These are phyloP conservation scores for Sinocyclocheilus maitianheensis DNA, from an alignment of 2,113 vertebrate species.

Conservation along the genomic window DNA sequence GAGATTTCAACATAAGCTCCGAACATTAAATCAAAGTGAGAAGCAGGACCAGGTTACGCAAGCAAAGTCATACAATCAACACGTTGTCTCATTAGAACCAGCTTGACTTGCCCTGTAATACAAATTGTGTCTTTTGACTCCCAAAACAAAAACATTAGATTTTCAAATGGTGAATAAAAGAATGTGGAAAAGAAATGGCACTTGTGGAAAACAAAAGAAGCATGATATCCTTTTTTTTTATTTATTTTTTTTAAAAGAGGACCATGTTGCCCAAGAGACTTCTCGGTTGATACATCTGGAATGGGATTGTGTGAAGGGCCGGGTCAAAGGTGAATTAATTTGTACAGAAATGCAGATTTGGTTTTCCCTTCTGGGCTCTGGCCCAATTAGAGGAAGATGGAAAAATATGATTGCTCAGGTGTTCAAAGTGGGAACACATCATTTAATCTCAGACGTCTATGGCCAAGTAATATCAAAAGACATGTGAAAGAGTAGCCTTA, in stretches of 20 bases:
- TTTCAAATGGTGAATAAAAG: slow-evolving; percentile 5
- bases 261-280: not conserved
- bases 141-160: not conserved
- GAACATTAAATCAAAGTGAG: slow-evolving; percentile 40
- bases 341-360: slow-evolving; percentile 24
- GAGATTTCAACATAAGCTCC: slow-evolving; percentile 29
- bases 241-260: not conserved
- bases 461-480: slow-evolving; percentile 20
- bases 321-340: slow-evolving; percentile 44
- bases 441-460: slow-evolving; percentile 53
- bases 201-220: not conserved
- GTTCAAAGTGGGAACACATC: slow-evolving; percentile 51
- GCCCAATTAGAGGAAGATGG: slow-evolving; percentile 53
- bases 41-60: slow-evolving; percentile 19
- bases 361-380: slow-evolving; percentile 53
- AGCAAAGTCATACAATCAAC: slow-evolving; percentile 42
- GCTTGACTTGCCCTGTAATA: not conserved
- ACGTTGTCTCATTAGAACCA: slow-evolving; percentile 42
- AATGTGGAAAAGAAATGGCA: not conserved
- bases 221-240: not conserved
- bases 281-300: not conserved
- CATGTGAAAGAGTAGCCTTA: not conserved
- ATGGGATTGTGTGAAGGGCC: not conserved
- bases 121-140: slow-evolving; percentile 5
- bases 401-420: slow-evolving; percentile 65